Percentiles rank a stretch among this genome's conserved stretches.
Evolutionary conservation across 2,113 vertebrate species (phyloP).

Genomic region (Donacobius atricapilla): DNA sequence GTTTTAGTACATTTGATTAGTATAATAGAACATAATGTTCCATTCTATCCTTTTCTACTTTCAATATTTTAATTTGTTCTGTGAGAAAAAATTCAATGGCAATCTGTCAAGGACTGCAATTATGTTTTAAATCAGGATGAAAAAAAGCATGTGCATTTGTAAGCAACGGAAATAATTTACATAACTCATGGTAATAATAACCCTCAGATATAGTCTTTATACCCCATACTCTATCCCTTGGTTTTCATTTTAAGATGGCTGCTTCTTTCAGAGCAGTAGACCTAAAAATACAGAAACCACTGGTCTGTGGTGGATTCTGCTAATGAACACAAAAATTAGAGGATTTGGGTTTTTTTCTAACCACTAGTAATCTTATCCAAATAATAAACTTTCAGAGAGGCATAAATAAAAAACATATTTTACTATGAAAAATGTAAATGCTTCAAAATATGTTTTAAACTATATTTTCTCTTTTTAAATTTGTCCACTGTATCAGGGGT

Average conservation of each 20-base stretch:
- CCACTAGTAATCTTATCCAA: background rate
- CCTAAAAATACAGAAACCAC: background rate
- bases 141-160: background rate
- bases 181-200: slow-evolving; percentile 24
- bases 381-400: background rate
- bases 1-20: slow-evolving; percentile 44
- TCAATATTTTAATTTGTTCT: slow-evolving; percentile 48
- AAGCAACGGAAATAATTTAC: slow-evolving; percentile 27
- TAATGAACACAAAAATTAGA: background rate
- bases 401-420: background rate
- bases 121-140: slow-evolving; percentile 27
- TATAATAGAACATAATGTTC: slow-evolving; percentile 35
- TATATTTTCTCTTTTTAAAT: background rate
- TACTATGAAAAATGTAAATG: background rate
- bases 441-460: background rate
- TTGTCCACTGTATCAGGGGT: background rate
- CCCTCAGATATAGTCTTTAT: background rate
- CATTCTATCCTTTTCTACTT: slow-evolving; percentile 21
- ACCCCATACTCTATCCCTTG: background rate
- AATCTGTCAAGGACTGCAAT: slow-evolving; percentile 39
- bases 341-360: background rate
- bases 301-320: background rate
- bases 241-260: background rate
- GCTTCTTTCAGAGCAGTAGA: background rate
- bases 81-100: slow-evolving; percentile 15